Evolutionary conservation across 2,113 vertebrate genomes (phyloP), one percentile per base, ranked within the genome.

Genomic region (Sakesphorus luctuosus): DNA sequence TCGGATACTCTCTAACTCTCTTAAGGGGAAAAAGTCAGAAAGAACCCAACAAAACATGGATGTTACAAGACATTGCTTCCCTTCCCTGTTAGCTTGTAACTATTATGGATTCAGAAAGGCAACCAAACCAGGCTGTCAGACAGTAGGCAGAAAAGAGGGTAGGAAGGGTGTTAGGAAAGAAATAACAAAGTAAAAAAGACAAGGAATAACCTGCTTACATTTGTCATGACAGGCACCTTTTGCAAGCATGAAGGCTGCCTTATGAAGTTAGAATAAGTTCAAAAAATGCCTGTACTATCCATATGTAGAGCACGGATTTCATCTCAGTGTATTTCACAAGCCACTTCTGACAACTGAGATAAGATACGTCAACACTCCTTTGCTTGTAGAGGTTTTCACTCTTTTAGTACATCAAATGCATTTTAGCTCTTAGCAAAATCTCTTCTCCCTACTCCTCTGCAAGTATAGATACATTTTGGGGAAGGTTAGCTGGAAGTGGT

Each of bases 291-390:
- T 90, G 55, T 23, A 66, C 74, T 79, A 74, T 67, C 93, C 82
- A 65, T 55, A 77, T n/a, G 66, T 71, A 87, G 65, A 92, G 85
- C 94, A 96, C 89, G 95, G 82, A 71, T 94, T 97, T 95, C 89
- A 91, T 94, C 94, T 93, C 69, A 8, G 44, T 66, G 46, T 59
- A 85, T 94, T 96, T 96, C 96, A 96, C 89, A 94, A 94, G 85
- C 73, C 77, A 80, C 74, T 96, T 90, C 94, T 96, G 95, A 97
- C 96, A 97, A 90, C 62, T 20, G 59, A 97, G 93, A 96, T 97
- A 97, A 97, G 87, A 93, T 87, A 84, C n/a, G 87, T 96, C 94
- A 97, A 94, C 95, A 91, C 89, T 63, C 76, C 91, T 36, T 36
- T 23, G n/a, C 85, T 78, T 66, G 75, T 53, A 94, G 84, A 87